Conservation (phyloP, 2,113 vertebrate species). For the Bothrops jararaca region DNA sequence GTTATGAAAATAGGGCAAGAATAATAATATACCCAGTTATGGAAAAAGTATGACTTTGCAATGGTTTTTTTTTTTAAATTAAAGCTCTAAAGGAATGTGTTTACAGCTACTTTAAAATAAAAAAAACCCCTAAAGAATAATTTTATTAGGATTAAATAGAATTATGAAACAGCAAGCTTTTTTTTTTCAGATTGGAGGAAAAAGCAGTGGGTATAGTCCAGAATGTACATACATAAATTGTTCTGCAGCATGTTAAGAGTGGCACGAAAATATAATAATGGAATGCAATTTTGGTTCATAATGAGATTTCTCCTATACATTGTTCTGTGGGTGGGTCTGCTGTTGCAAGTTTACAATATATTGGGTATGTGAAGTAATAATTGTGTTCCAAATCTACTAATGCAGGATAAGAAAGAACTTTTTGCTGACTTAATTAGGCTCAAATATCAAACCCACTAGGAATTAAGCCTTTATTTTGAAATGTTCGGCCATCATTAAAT, state of each 20-base stretch:
- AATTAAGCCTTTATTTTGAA: neutral
- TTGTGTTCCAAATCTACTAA: neutral
- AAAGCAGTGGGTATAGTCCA: neutral
- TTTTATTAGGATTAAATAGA: neutral
- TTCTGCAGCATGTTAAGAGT: neutral
- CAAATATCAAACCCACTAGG: neutral
- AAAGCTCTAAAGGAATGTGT: neutral
- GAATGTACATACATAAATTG: neutral
- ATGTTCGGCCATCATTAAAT: neutral
- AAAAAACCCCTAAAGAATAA: neutral
- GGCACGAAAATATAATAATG: neutral
- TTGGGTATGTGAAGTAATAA: neutral
- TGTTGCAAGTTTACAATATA: neutral
- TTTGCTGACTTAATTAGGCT: neutral
- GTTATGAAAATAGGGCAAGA: neutral
- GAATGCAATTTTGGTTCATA: neutral
- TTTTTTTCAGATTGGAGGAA: neutral
- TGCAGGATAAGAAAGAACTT: neutral
- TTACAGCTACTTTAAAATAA: neutral
- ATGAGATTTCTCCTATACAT: neutral
- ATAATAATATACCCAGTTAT: neutral
- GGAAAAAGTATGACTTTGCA: neutral
- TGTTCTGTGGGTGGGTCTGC: neutral
- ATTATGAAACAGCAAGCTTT: neutral
- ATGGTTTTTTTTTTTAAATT: neutral